These are phyloP conservation scores for Sebastes elongatus DNA, from an alignment of 2,797 vertebrate genomes.

Conservation along the genomic window DNA sequence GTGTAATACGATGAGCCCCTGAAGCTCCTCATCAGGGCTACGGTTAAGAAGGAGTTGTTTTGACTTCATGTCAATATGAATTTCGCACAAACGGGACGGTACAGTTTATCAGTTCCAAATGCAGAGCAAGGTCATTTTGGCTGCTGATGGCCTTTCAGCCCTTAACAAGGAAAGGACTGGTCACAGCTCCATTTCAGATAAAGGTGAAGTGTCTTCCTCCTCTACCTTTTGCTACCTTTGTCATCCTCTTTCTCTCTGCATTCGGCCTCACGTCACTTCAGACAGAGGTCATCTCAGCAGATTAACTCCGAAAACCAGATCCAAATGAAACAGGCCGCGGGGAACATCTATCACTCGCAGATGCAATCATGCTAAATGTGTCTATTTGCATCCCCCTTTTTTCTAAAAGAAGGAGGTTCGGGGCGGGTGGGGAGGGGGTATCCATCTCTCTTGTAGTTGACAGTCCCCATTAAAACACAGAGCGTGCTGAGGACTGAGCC, in stretches of 20 bases:
- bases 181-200: slow-evolving; percentile 30
- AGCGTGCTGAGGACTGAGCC: slow-evolving; percentile 54
- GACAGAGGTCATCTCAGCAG: slow-evolving; percentile 73
- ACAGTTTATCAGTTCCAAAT: slow-evolving; percentile 18
- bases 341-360: slow-evolving; percentile 70
- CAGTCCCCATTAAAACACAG: slow-evolving; percentile 77
- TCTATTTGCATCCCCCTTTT: slow-evolving; percentile 68
- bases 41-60: neutral
- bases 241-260: slow-evolving; percentile 9
- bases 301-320: slow-evolving; percentile 72
- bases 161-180: slow-evolving; percentile 37
- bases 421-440: slow-evolving; percentile 15
- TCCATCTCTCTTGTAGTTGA: slow-evolving; percentile 78
- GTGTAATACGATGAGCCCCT: slow-evolving; percentile 56
- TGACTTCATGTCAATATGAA: slow-evolving; percentile 9
- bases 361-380: slow-evolving; percentile 74
- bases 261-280: slow-evolving; percentile 26
- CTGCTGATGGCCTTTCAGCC: slow-evolving; percentile 30
- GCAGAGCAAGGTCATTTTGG: slow-evolving; percentile 12
- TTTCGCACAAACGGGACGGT: slow-evolving; percentile 6
- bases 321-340: slow-evolving; percentile 42
- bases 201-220: slow-evolving; percentile 44
- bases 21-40: slow-evolving; percentile 16
- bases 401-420: slow-evolving; percentile 1
- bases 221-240: slow-evolving; percentile 36